phyloP scores from a whole-genome alignment of 2,797 vertebrate genomes.

The Labroides dimidiatus region DNA sequence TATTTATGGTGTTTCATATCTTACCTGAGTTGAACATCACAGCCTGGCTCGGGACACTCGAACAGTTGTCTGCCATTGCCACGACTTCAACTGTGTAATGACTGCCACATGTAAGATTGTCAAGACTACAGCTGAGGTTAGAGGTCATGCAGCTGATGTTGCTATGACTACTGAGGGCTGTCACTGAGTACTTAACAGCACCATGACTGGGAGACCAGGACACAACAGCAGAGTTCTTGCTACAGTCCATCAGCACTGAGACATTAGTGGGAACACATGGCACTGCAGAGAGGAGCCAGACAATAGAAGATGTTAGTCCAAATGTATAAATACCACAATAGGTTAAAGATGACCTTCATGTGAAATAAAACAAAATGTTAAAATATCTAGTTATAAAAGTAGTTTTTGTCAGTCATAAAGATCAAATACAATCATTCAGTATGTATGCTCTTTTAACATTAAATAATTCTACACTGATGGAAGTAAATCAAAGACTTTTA shows the following conservation, averaged over 20 bases:
- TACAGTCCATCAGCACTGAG: conserved; percentile 59
- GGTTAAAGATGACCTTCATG: neutral
- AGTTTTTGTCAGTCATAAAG: too few species aligned
- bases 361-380: too few species aligned
- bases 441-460: too few species aligned
- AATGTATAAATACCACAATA: neutral
- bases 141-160: conserved; percentile 61
- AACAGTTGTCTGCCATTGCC: conserved; percentile 66
- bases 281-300: conserved; percentile 49
- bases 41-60: conserved; percentile 64
- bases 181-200: conserved; percentile 64
- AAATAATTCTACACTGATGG: too few species aligned
- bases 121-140: conserved; percentile 59
- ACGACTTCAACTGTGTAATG: conserved; percentile 65
- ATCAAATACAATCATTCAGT: neutral
- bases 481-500: too few species aligned
- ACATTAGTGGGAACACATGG: conserved; percentile 73
- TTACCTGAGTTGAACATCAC: conserved; percentile 68
- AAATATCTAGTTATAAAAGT: too few species aligned
- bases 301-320: neutral
- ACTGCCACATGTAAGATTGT: conserved; percentile 65
- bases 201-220: conserved; percentile 76
- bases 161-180: conserved; percentile 37
- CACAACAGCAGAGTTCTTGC: conserved; percentile 64
- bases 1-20: neutral